Base-by-base conservation (phyloP, 2,888 invertebrate genomes). In the Euclidia mi region DNA sequence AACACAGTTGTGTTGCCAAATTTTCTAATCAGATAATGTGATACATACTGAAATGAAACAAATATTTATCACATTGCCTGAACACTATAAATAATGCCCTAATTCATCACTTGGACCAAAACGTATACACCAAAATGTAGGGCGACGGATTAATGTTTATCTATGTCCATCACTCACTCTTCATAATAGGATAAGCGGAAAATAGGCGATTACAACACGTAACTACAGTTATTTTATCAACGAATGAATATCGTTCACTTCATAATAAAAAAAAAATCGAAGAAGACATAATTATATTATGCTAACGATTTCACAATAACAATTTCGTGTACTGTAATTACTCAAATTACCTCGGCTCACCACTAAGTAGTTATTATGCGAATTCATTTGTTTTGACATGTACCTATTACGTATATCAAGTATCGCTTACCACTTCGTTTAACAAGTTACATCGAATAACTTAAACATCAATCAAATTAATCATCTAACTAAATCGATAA, bases 301-400 rank as follows among this genome's bases (percentile, higher is more conserved):
- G 12, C 28, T 34, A 34, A 25, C 29, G 18, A 56, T 71, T 61
- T 61, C 47, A 42, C 42, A 61, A 66, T 44, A 49, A 47, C 28
- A 49, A 20, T 52, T 53, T 48, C 32, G 31, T 43, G 38, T 35
- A 40, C 28, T 3, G 44, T 45, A 56, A 66, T 71, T 61, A 61
- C 67, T 71, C 72, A 56, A 67, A 67, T 67, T 71, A 71, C 72
- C 35, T 25, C 18, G 50, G 44, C 18, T 41, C 46, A 48, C 55
- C 41, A 52, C 49, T 47, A 49, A 71, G 35, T 59, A 35, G 41
- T 56, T 46, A 61, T 67, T 61, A 45, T 56, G 62, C 68, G 52
- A 66, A 71, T 47, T 56, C 41, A 49, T 52, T 29, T 31, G 29
- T 50, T 65, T 56, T 66, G 35, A 58, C 56, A 43, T 43, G 28